Evolutionary conservation across 2,113 vertebrate species (phyloP), one percentile per base, ranked within the genome.

Genomic region (Dicrurus megarhynchus): DNA sequence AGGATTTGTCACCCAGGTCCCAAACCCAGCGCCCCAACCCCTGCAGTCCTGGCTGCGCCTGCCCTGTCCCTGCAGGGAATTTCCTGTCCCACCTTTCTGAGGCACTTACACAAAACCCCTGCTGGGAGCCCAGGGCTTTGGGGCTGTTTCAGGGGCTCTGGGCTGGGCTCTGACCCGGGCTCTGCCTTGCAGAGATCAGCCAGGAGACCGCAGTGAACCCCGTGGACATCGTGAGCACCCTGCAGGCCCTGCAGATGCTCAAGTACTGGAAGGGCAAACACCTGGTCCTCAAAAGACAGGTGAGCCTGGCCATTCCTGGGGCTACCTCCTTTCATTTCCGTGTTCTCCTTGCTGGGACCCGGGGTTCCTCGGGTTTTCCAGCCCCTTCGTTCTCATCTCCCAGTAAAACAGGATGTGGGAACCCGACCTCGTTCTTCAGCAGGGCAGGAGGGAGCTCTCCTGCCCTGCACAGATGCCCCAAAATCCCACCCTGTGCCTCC

Each of bases 221-320:
- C 1, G 99, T 99, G 68, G 99, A 99, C 97, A 99, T 99, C 7
- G 99, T 99, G 65, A 99, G 99, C 98, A 99, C 99, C 1, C 98
- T 99, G 97, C 99, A 99, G 98, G 99, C 99, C 6, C 99, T 99
- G 65, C 99, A 99, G 98, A 99, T 99, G 99, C 99, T 99, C 67
- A 99, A 99, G 90, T 99, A 99, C 93, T 99, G 99, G 99, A 99
- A 99, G 91, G 99, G 99, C 84, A 99, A 99, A 60, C 99, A 99
- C 96, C 97, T 99, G 85, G 99, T 99, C 65, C 97, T 99, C 84
- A 99, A 99, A 95, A 98, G 99, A 98, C 99, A 99, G 99, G 99
- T 84, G 49, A 74, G 81, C 47, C 28, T 57, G 77, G 50, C 3
- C 7, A 1, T 10, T 15, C 8, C n/a, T 1, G 57, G 57, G 70